These are phyloP conservation scores for Lamellibrachia satsuma DNA, from an alignment of 2,888 invertebrate genomes.

Conservation along the genomic window DNA sequence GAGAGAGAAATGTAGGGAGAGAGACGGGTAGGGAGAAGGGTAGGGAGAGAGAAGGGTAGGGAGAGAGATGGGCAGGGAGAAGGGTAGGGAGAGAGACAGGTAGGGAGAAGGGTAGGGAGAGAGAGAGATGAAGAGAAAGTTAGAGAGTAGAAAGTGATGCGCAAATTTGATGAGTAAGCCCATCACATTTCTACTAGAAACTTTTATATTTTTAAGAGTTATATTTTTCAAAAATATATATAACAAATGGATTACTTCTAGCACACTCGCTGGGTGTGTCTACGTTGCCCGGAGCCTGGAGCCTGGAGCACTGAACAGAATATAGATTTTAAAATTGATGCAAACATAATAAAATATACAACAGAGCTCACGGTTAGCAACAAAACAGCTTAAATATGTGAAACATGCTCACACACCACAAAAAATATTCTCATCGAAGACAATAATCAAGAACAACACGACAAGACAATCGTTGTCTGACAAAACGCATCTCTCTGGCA, in stretches of 20 bases:
- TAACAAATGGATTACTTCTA: background rate
- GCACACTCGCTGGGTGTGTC: background rate
- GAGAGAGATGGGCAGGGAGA: too few species aligned
- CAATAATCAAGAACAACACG: background rate
- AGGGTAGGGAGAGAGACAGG: background rate
- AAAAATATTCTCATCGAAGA: background rate
- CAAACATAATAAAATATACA: background rate
- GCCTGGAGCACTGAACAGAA: background rate
- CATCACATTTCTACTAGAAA: background rate
- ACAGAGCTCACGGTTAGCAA: background rate
- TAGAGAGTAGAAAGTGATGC: too few species aligned
- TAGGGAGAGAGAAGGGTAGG: too few species aligned
- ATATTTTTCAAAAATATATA: slow-evolving; percentile 13
- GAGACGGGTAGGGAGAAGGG: too few species aligned
- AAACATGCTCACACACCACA: background rate
- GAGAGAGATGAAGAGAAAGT: background rate
- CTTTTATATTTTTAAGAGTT: background rate
- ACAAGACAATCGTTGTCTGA: background rate
- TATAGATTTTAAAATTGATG: background rate
- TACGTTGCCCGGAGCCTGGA: background rate
- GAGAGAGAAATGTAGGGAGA: too few species aligned
- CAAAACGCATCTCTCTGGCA: background rate
- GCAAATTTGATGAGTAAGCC: background rate
- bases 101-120: background rate
- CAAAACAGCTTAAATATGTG: background rate